phyloP scores from a whole-genome alignment of 1,140 invertebrate species.

The Brachionus rotundiformis region DNA sequence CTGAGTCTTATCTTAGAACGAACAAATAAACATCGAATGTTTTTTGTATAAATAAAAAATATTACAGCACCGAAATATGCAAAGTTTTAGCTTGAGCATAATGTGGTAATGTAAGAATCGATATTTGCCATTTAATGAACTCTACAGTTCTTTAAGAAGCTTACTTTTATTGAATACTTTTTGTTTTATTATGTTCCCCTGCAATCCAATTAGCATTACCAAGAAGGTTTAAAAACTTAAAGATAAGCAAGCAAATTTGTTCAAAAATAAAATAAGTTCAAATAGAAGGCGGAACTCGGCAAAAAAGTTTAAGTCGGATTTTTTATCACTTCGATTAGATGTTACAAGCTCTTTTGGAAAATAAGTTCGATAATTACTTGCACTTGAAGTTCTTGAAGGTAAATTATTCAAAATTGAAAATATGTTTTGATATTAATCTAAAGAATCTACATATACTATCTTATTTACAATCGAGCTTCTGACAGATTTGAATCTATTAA shows the following conservation, averaged over 20 bases:
- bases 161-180: background rate
- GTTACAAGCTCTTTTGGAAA: too few relatives aligned
- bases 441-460: too few relatives aligned
- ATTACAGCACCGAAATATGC: background rate
- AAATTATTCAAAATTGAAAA: too few relatives aligned
- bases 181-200: background rate
- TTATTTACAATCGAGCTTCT: too few relatives aligned
- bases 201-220: background rate
- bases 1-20: background rate
- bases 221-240: background rate
- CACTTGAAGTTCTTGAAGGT: too few relatives aligned
- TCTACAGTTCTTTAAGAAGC: background rate
- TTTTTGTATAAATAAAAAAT: conserved; percentile 4
- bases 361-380: too few relatives aligned
- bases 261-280: background rate
- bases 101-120: background rate
- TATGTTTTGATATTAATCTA: too few relatives aligned
- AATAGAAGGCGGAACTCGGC: background rate
- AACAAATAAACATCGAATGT: background rate
- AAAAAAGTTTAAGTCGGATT: too few relatives aligned
- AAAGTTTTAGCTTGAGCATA: background rate
- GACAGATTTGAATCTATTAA: too few relatives aligned
- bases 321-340: too few relatives aligned
- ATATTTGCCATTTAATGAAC: background rate
- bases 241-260: background rate